Conservation (phyloP, 2,113 vertebrate genomes). For the Notothenia rossii region DNA sequence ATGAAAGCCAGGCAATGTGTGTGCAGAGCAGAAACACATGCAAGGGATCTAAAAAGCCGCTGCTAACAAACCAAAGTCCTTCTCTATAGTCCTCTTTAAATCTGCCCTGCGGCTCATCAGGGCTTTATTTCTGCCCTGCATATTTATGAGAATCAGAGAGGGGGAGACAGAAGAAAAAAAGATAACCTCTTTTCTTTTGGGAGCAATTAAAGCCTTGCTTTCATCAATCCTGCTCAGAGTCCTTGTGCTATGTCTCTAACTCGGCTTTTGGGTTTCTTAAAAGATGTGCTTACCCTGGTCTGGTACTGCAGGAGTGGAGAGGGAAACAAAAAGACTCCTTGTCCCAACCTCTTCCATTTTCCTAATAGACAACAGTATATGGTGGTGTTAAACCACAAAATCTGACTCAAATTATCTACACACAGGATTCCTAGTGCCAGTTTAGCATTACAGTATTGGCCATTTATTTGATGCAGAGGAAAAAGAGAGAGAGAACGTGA, state of each 20-base stretch:
- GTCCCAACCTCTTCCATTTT: constrained; percentile 7
- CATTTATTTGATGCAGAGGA: constrained; percentile 24
- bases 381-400: not conserved
- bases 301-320: constrained; percentile 19
- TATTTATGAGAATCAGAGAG: constrained; percentile 75
- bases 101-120: constrained; percentile 78
- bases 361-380: not conserved
- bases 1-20: constrained; percentile 61
- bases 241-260: constrained; percentile 57
- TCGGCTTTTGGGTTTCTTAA: constrained; percentile 48
- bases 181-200: constrained; percentile 74
- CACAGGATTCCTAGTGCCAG: constrained; percentile 7
- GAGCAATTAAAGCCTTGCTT: constrained; percentile 75
- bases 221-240: constrained; percentile 76
- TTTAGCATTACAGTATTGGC: constrained; percentile 15
- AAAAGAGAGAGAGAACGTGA: not conserved
- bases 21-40: constrained; percentile 70
- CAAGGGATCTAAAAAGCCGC: constrained; percentile 61
- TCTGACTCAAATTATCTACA: not conserved
- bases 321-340: constrained; percentile 16
- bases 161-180: constrained; percentile 46
- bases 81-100: constrained; percentile 73
- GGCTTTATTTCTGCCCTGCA: constrained; percentile 77
- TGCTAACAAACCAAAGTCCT: constrained; percentile 76
- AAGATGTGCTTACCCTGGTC: constrained; percentile 53